A percentile compares a stretch with the other conserved stretches of the same genome.
phyloP scores from a whole-genome alignment of 2,113 vertebrate genomes.

The Prionailurus bengalensis region DNA sequence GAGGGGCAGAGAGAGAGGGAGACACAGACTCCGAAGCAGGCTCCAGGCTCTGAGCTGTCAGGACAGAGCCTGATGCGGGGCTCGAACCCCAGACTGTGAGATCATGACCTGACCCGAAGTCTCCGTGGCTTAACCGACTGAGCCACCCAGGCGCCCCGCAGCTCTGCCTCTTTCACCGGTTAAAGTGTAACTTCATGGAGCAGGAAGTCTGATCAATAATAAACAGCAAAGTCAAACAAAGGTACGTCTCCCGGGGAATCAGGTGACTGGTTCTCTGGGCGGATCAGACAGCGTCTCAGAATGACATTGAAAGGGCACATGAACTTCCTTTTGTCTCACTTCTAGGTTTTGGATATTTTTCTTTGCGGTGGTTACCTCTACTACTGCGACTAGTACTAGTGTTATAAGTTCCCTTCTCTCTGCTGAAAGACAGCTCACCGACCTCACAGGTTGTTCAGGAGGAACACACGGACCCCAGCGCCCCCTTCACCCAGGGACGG shows the following conservation, averaged over 20 bases:
- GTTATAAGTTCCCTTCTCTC: not conserved
- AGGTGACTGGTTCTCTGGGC: not conserved
- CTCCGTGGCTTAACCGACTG: no score
- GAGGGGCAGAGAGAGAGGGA: no score
- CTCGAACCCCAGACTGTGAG: no score
- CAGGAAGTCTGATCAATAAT: not conserved
- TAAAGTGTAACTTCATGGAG: not conserved
- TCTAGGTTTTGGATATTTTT: not conserved
- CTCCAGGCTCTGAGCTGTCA: no score
- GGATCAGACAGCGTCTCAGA: not conserved
- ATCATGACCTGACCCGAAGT: no score
- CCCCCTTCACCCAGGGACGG: not conserved
- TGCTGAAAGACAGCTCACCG: not conserved
- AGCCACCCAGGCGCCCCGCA: not conserved
- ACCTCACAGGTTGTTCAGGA: not conserved
- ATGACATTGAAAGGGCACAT: not conserved
- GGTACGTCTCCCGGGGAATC: not conserved
- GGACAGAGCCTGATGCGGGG: no score
- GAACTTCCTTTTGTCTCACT: not conserved
- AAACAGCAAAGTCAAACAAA: not conserved
- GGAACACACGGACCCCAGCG: not conserved
- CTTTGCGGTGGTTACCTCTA: not conserved
- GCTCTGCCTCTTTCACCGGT: not conserved
- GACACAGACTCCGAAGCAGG: no score
- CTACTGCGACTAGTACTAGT: not conserved